Base-by-base conservation (phyloP, 2,888 invertebrate species). In the Ditula angustiorana region DNA sequence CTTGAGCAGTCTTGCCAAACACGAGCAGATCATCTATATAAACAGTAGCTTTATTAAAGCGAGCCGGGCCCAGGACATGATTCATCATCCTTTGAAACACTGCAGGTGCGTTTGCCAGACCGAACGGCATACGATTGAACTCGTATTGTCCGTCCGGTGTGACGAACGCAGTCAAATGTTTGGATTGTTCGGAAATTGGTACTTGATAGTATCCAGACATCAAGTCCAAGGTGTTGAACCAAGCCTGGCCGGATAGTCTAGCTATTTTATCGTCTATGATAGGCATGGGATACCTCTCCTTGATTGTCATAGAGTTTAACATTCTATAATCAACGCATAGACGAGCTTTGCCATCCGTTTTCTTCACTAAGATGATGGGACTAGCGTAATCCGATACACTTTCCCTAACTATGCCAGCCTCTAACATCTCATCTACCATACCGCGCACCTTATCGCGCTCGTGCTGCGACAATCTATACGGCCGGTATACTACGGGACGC, bases 1-100 rank as follows among this genome's bases (percentile, higher is more conserved):
- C 35, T 24, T 3, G 1, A 13, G 53, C 57, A 63, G 60, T 26
- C 63, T 63, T 4, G 58, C 61, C 26, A 30, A 30, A 52, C 0
- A 26, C 11, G 7, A 52, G 1, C 28, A 13, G n/a, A 4, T 50
- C 66, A 0, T 28, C 65, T 56, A 41, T 5, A 4, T 35, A 35
- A 0, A 10, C 35, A 0, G 13, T 35, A 1, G 35, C 35, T 3
- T 35, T 35, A 1, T 4, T 35, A 5, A 35, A 35, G 1, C 35
- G n/a, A 35, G 35, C 35, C 0, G 35, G 11, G 1, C 35, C 35
- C 4, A 35, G 11, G 4, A 35, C 13, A 0, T 5, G 2, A 4
- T 35, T 35, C 0, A 35, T 35, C 35, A 13, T 35, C 0, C 35
- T n/a, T 13, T 35, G 35, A 10, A 35, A 35, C 35, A 35, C 35